Evolutionary conservation across 2,113 vertebrate species (phyloP).

Genomic region (Proteles cristata): DNA sequence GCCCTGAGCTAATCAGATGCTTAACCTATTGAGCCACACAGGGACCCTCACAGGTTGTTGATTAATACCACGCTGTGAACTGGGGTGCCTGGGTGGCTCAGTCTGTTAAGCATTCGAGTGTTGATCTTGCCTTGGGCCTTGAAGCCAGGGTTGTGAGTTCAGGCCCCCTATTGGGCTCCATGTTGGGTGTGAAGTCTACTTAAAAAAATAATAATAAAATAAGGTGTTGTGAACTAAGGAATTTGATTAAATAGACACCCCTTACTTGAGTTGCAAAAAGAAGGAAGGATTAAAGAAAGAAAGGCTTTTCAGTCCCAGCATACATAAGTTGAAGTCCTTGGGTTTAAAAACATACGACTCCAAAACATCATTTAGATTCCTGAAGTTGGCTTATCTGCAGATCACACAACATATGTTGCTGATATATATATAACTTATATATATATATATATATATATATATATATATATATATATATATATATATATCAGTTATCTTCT

Average conservation of each 20-base stretch:
- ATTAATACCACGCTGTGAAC: background rate
- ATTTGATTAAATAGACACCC: background rate
- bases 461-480: no score
- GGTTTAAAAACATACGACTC: conserved; percentile 2
- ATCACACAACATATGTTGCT: background rate
- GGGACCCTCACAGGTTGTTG: background rate
- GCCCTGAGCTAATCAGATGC: no score
- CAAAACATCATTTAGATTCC: background rate
- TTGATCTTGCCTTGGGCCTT: no score
- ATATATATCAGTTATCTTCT: no score
- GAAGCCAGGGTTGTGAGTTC: no score
- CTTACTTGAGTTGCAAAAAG: background rate
- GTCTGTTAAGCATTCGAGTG: no score
- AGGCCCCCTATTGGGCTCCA: no score
- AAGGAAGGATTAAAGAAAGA: background rate
- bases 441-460: no score
- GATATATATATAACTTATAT: no score
- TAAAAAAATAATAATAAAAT: background rate
- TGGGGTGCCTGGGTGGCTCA: no score
- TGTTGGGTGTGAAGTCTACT: no score
- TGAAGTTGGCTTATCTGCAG: background rate
- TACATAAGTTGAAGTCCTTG: background rate
- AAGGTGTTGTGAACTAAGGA: background rate
- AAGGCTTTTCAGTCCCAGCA: background rate
- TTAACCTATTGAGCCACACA: no score